These are phyloP conservation scores for Coreius guichenoti DNA, from an alignment of 2,797 vertebrate species.

Conservation along the genomic window DNA sequence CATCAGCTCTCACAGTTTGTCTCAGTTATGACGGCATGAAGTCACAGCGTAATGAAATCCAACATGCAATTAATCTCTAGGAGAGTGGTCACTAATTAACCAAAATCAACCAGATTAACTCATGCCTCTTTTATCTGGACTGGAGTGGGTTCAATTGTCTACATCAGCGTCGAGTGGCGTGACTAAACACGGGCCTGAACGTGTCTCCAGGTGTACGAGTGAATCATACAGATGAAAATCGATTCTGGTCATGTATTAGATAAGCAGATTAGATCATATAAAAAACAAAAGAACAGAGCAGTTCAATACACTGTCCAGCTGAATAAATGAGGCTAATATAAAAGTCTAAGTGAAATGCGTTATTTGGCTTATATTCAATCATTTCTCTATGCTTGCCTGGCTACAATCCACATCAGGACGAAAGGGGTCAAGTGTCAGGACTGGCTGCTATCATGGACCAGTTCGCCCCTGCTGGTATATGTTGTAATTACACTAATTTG, in stretches of 20 bases:
- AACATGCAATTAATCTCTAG: constrained; percentile 38
- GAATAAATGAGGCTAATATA: neutral
- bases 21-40: neutral
- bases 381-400: neutral
- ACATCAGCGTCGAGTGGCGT: neutral
- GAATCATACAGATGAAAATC: constrained; percentile 3
- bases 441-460: neutral
- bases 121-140: constrained; percentile 28
- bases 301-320: neutral
- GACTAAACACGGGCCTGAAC: constrained; percentile 14
- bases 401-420: neutral
- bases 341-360: constrained; percentile 8
- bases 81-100: constrained; percentile 44
- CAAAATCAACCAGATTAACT: constrained; percentile 35
- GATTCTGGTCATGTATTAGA: constrained; percentile 6
- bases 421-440: neutral
- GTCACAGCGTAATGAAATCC: constrained; percentile 17
- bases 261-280: neutral
- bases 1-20: neutral
- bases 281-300: neutral
- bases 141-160: neutral
- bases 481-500: neutral
- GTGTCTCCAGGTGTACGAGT: constrained; percentile 7
- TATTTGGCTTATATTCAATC: neutral
- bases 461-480: neutral